Percentiles rank a stretch among this genome's conserved stretches.
phyloP scores from a whole-genome alignment of 1,140 invertebrate species.

The Rhopalosiphum padi region DNA sequence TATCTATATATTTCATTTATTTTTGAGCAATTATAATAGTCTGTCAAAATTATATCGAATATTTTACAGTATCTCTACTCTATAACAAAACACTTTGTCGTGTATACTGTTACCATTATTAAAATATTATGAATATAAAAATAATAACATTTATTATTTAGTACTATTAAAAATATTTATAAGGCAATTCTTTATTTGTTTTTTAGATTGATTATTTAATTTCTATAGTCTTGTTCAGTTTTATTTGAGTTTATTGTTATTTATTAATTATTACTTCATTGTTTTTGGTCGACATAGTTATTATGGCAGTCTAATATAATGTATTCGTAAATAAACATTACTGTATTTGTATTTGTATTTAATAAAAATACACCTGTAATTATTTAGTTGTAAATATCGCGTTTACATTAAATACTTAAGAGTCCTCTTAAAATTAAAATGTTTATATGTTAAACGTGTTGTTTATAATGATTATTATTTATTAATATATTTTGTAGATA shows the following conservation, averaged over 20 bases:
- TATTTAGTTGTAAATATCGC: too few species aligned
- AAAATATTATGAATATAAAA: background rate
- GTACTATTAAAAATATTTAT: background rate
- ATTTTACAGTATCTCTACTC: background rate
- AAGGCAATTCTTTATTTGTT: background rate
- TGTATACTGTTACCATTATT: background rate
- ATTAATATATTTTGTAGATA: too few species aligned
- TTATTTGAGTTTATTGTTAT: too few species aligned
- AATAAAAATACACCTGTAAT: background rate
- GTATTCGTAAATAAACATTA: background rate
- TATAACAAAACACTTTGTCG: background rate
- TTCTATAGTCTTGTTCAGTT: too few species aligned
- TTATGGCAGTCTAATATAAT: background rate
- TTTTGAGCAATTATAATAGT: background rate
- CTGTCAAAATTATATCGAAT: background rate
- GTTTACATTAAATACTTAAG: too few species aligned
- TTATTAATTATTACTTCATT: too few species aligned
- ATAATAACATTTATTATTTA: too few species aligned
- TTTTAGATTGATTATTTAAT: too few species aligned
- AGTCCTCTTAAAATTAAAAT: too few species aligned
- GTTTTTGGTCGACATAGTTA: background rate
- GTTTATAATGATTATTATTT: too few species aligned
- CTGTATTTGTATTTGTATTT: background rate
- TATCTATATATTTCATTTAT: background rate
- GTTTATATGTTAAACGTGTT: too few species aligned